These are phyloP conservation scores for Chloroclystis v-ata DNA, from an alignment of 2,888 invertebrate genomes.

Conservation along the genomic window DNA sequence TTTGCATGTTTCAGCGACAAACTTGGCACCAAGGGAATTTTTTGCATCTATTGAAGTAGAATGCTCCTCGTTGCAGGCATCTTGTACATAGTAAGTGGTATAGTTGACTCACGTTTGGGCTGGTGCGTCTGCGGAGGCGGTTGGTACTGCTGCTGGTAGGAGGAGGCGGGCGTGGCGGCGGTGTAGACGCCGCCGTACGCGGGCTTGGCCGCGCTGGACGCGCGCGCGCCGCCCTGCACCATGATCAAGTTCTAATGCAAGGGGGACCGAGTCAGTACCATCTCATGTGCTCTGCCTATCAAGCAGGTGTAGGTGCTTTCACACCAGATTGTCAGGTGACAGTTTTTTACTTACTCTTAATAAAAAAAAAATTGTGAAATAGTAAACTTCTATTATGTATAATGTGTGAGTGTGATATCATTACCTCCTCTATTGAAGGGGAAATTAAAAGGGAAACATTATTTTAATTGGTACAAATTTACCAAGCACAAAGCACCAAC, in stretches of 20 bases:
- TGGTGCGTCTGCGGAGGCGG: slow-evolving; percentile 72
- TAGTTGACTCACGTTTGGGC: slow-evolving; percentile 77
- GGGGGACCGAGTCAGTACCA: slow-evolving; percentile 17
- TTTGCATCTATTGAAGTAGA: too few species aligned
- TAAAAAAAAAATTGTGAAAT: too few species aligned
- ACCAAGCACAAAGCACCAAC: too few species aligned
- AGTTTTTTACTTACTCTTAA: background rate
- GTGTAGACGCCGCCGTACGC: slow-evolving; percentile 80
- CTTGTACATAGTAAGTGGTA: background rate
- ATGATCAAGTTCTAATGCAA: slow-evolving; percentile 34
- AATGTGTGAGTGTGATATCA: too few species aligned
- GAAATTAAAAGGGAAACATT: too few species aligned
- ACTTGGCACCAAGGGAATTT: too few species aligned
- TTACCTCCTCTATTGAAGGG: too few species aligned
- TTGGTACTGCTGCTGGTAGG: slow-evolving; percentile 73
- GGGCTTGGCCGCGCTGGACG: slow-evolving; percentile 79
- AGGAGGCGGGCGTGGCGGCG: slow-evolving; percentile 73
- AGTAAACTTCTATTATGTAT: too few species aligned
- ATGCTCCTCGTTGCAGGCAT: too few species aligned
- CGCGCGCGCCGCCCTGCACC: slow-evolving; percentile 68
- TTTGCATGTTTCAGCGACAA: too few species aligned
- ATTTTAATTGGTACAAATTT: too few species aligned
- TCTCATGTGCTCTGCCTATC: background rate
- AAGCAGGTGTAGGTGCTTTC: too few species aligned
- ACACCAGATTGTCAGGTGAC: background rate